Conservation (phyloP, 2,888 invertebrate species). For the Nemotelus nigrinus region DNA sequence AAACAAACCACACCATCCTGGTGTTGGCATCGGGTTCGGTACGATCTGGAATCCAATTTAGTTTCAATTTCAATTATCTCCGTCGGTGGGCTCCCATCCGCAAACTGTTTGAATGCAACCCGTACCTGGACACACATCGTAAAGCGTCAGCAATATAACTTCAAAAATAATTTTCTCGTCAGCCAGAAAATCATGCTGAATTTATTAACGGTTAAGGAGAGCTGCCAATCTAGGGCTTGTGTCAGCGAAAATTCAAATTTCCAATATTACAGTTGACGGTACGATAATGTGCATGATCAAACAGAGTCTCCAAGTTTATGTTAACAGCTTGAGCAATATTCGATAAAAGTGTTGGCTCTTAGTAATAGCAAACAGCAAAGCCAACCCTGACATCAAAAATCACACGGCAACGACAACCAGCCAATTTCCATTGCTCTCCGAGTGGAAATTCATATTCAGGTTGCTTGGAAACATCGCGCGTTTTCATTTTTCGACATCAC, state of each 20-base stretch:
- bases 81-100: slow-evolving; percentile 39
- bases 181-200: neutral
- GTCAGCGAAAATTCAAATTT: neutral
- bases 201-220: neutral
- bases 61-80: slow-evolving; percentile 45
- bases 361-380: neutral
- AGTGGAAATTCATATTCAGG: slow-evolving; percentile 22
- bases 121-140: slow-evolving; percentile 3
- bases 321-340: neutral
- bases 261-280: neutral
- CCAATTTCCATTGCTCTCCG: slow-evolving; percentile 34
- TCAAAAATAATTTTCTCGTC: slow-evolving; percentile 24
- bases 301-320: too few relatives aligned
- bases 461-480: slow-evolving; percentile 39
- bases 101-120: slow-evolving; percentile 18
- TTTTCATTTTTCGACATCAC: slow-evolving; percentile 29
- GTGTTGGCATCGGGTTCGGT: neutral
- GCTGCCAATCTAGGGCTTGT: neutral
- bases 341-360: neutral
- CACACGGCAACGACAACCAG: slow-evolving; percentile 7
- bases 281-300: too few relatives aligned
- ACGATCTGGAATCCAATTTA: slow-evolving; percentile 37
- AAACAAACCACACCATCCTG: slow-evolving; percentile 41
- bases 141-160: slow-evolving; percentile 17
- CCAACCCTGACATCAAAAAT: too few relatives aligned